These are phyloP conservation scores for Trachymyrmex septentrionalis DNA, from an alignment of 1,140 invertebrate species.

Conservation along the genomic window DNA sequence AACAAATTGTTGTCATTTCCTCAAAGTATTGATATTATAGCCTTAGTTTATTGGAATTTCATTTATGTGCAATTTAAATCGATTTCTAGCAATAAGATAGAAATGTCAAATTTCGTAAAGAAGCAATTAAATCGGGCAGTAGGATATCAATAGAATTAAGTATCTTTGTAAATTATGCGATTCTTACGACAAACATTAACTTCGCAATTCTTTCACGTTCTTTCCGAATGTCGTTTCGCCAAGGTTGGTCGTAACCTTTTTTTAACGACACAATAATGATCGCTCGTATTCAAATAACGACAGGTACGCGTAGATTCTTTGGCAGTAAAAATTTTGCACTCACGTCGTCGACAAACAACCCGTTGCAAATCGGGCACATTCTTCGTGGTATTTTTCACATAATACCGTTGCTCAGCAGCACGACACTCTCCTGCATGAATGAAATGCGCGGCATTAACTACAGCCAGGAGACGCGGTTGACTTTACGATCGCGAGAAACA, in stretches of 20 bases:
- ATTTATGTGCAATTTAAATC: slow-evolving; percentile 40
- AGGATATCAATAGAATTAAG: slow-evolving; percentile 5
- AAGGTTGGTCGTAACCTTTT: not conserved
- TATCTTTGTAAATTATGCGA: not conserved
- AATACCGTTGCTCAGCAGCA: not conserved
- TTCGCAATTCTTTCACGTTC: slow-evolving; percentile 5
- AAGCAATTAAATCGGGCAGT: not conserved
- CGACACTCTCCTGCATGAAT: not conserved
- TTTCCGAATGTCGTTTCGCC: not conserved
- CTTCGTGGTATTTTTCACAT: slow-evolving; percentile 7
- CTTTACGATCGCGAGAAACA: slow-evolving; percentile 39
- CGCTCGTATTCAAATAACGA: slow-evolving; percentile 36
- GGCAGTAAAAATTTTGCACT: slow-evolving; percentile 47
- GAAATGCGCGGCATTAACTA: slow-evolving; percentile 18
- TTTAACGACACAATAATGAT: slow-evolving; percentile 29
- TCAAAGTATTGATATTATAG: slow-evolving; percentile 10
- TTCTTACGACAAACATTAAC: not conserved
- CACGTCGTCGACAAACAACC: slow-evolving; percentile 17
- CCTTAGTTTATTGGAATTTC: not conserved
- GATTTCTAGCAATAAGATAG: not conserved
- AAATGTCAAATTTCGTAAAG: slow-evolving; percentile 17
- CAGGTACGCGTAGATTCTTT: not conserved
- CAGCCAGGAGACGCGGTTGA: not conserved
- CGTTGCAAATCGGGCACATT: slow-evolving; percentile 28
- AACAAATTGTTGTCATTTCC: not conserved